Evolutionary conservation across 2,888 invertebrate species (phyloP).

Genomic region (Macroteleia sp.): DNA sequence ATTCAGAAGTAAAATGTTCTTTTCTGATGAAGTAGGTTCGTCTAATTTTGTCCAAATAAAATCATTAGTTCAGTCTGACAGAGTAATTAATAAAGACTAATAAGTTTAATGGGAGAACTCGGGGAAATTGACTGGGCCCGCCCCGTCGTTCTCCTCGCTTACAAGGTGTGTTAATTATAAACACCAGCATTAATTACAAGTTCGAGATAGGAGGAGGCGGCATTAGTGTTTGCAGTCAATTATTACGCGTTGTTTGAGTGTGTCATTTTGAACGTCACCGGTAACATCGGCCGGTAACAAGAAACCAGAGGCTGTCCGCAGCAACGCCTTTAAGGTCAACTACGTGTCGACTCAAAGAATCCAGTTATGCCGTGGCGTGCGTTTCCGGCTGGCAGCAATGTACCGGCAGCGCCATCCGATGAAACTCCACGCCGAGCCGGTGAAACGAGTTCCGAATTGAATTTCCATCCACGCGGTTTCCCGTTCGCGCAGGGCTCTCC

Average conservation of each 20-base stretch:
- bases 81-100: too few relatives aligned
- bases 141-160: too few relatives aligned
- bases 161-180: slow-evolving; percentile 28
- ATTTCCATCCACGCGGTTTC: slow-evolving; percentile 61
- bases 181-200: too few relatives aligned
- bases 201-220: too few relatives aligned
- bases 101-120: too few relatives aligned
- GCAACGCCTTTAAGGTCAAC: slow-evolving; percentile 55
- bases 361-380: slow-evolving; percentile 56
- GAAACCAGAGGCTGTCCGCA: slow-evolving; percentile 34
- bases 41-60: too few relatives aligned
- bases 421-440: slow-evolving; percentile 48
- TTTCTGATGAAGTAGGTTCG: too few relatives aligned
- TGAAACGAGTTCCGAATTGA: slow-evolving; percentile 64
- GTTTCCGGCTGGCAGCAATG: slow-evolving; percentile 58
- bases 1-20: too few relatives aligned
- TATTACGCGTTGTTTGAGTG: too few relatives aligned
- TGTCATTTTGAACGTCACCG: slow-evolving; percentile 15
- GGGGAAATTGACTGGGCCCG: too few relatives aligned
- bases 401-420: slow-evolving; percentile 57
- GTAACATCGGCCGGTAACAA: slow-evolving; percentile 11
- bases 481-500: slow-evolving; percentile 41
- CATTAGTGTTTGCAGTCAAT: too few relatives aligned
- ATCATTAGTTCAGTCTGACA: too few relatives aligned
- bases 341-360: slow-evolving; percentile 61